Base-by-base conservation (phyloP, 2,797 vertebrate genomes). In the Fratercula arctica region DNA sequence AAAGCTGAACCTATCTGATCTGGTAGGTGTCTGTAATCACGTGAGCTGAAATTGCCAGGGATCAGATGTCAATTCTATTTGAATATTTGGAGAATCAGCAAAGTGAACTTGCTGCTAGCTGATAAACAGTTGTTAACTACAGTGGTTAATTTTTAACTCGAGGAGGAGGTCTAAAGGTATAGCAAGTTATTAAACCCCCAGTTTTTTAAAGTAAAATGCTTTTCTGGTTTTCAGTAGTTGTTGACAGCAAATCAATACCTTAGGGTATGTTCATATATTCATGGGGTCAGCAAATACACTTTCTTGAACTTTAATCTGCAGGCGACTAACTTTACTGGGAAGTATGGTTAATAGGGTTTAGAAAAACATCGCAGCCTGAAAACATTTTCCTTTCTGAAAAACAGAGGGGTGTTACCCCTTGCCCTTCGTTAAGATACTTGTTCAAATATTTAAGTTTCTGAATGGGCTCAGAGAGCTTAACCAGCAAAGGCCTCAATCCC, bases 361-460 rank as follows among this genome's bases (percentile, higher is more conserved):
- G 67, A 91, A 95, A 84, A 94, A 82, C 76, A 82, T 43, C 25
- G 35, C 35, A 93, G n/a, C 31, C 56, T 95, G 80, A 96, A 97
- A 93, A 91, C 48, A 84, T 88, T 94, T 92, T 95, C 41, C 93
- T 91, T 86, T 91, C 87, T 93, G 79, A 90, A 96, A 89, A 95
- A 86, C 79, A 90, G 54, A 94, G 25, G 19, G 19, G 66, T 83
- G 57, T 88, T 91, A 72, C 53, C 82, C 83, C 94, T 95, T 96
- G 66, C 76, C 80, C 93, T 95, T 88, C 2, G 0, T 93, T 90
- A 91, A 96, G 95, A 91, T 93, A 94, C 79, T 86, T 96, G 85
- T 95, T 96, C 89, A 96, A 96, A 95, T 96, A 96, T 96, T 97
- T 95, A 95, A 95, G 91, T 90, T 96, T 96, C 80, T 86, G 69